phyloP scores from a whole-genome alignment of 2,113 vertebrate genomes.

The Cacatua alba region DNA sequence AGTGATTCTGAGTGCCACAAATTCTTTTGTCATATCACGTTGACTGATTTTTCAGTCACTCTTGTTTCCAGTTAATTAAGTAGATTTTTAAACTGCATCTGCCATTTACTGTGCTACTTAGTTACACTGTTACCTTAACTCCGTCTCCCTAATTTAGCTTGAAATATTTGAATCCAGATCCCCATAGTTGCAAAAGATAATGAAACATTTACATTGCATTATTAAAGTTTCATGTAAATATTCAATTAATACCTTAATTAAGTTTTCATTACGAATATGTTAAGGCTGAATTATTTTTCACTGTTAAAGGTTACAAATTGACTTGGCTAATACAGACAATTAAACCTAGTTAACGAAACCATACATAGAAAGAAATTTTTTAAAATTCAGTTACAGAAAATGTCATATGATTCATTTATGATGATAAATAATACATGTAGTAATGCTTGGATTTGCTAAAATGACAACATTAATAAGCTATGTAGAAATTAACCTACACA shows the following conservation, averaged over 20 bases:
- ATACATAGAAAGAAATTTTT: background rate
- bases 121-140: background rate
- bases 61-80: background rate
- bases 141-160: background rate
- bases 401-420: background rate
- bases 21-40: background rate
- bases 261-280: conserved; percentile 12
- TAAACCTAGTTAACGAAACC: background rate
- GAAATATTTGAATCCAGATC: background rate
- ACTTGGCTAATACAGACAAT: conserved; percentile 39
- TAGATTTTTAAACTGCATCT: background rate
- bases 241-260: conserved; percentile 12
- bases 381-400: background rate
- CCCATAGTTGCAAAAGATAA: background rate
- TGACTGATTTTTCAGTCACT: background rate
- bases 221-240: conserved; percentile 30
- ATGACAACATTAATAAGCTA: background rate
- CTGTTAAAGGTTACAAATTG: conserved; percentile 1
- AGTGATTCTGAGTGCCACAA: background rate
- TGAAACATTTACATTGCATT: background rate
- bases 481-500: background rate
- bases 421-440: background rate
- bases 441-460: background rate
- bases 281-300: background rate
- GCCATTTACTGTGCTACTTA: background rate